phyloP scores from a whole-genome alignment of 2,113 vertebrate genomes.

The human region GRCh38 chr9:132978001-132978500 shows the following conservation, averaged over 20 bases:
- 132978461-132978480: slow-evolving; percentile 48
- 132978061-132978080: not conserved
- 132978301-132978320: not conserved
- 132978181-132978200: too few species aligned
- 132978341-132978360: not conserved
- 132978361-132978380: not conserved
- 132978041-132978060: too few species aligned
- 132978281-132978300: rapidly evolving
- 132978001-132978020: not conserved
- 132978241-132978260: too few species aligned
- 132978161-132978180: too few species aligned
- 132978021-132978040: not conserved
- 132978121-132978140: too few species aligned
- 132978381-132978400: not conserved
- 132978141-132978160: too few species aligned
- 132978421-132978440: not conserved
- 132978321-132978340: not conserved
- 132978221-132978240: too few species aligned
- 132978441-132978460: slow-evolving; percentile 51
- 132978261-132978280: not conserved
- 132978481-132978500: too few species aligned
- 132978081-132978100: not conserved
- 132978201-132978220: too few species aligned
- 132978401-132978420: not conserved
- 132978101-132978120: too few species aligned